Base-by-base conservation (phyloP, 2,113 vertebrate genomes). In the Tachuris rubrigastra region DNA sequence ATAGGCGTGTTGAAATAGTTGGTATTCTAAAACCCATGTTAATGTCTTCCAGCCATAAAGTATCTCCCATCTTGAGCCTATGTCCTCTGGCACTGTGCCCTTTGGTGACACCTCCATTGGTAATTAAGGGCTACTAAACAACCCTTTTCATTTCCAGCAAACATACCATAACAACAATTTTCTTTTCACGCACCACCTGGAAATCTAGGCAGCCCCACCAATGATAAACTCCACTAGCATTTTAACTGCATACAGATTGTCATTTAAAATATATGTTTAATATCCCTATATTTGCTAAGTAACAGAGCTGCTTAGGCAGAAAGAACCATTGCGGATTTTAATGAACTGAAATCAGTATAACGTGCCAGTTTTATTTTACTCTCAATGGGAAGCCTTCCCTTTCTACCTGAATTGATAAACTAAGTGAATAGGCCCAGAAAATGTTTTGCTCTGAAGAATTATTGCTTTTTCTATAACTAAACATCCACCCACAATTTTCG, bases 111-210 rank as follows among this genome's bases (percentile, higher is more conserved):
- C 92, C 31, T 46, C 93, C 94, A 87, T 28, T 90, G 87, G 93
- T 97, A 98, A 98, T 97, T 96, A 97, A 96, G 96, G 97, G 94
- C 96, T 96, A 98, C 96, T 85, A 93, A 97, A 97, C 73, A 95
- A 91, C 90, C 66, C 95, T 98, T 98, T 97, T 97, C 94, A 97
- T 97, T 97, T 98, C 84, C 96, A 98, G 91, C 95, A 96, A 98
- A 98, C 95, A 88, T 87, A 97, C 78, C 93, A 96, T 95, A 96
- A 92, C 87, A 94, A 85, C 92, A 42, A 87, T 96, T 97, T 97
- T 97, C 93, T 96, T 96, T 93, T 85, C 95, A 95, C 42, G 1
- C 58, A 72, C 91, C 96, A 95, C 97, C 97, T 96, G 94, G 95
- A 97, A 96, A 68, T 50, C 96, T 72, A 93, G 84, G 85, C 84